A percentile compares a stretch with the other conserved stretches of the same genome.
Evolutionary conservation across 2,797 vertebrate genomes (phyloP).

Genomic region (Calcarius lapponicus): DNA sequence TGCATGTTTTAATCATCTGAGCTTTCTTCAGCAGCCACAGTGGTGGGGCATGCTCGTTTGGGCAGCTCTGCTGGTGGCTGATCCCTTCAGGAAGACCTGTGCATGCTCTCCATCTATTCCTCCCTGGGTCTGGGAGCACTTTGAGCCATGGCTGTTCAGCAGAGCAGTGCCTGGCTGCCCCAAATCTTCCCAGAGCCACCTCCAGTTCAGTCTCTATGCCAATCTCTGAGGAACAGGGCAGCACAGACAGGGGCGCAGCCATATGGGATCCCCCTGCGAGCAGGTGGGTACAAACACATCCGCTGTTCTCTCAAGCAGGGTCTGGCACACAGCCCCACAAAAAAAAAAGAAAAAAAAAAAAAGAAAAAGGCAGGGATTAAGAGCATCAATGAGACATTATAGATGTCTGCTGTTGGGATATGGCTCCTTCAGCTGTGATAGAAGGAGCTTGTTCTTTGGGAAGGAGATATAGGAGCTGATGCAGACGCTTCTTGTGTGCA

Average conservation of each 20-base stretch:
- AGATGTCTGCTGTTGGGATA: background rate
- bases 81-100: background rate
- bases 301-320: background rate
- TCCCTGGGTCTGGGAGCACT: background rate
- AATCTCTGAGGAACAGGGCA: background rate
- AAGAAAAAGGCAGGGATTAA: background rate
- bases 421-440: slow-evolving; percentile 16
- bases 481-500: background rate
- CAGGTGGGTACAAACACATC: background rate
- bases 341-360: background rate
- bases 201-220: background rate
- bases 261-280: background rate
- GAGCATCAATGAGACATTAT: background rate
- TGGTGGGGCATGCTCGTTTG: background rate
- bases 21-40: background rate
- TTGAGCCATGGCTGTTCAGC: rapidly evolving
- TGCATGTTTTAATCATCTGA: background rate
- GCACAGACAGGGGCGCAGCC: background rate
- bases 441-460: background rate
- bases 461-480: background rate
- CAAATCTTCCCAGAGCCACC: background rate
- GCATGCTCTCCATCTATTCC: background rate
- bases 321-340: background rate
- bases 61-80: background rate
- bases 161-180: background rate